Conservation (phyloP, 2,113 vertebrate species). For the Crocuta crocuta region DNA sequence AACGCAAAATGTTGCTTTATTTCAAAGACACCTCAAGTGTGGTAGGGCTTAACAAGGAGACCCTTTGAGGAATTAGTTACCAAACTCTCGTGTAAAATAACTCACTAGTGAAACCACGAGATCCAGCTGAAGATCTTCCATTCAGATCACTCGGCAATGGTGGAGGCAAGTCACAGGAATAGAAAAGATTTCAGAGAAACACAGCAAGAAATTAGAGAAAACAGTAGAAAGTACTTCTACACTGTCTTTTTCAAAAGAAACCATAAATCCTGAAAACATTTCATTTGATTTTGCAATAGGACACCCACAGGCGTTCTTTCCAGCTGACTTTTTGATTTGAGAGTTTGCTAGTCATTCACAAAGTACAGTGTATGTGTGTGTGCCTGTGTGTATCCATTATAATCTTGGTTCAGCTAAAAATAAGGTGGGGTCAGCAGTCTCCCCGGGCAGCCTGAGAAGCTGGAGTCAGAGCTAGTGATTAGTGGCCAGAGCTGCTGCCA, state of each 20-base stretch:
- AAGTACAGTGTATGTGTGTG: not conserved
- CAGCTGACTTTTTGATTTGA: slow-evolving; percentile 26
- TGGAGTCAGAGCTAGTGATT: not conserved
- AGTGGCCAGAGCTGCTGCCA: not conserved
- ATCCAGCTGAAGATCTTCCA: not conserved
- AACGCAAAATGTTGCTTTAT: not conserved
- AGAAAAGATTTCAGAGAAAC: not conserved
- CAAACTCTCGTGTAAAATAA: not conserved
- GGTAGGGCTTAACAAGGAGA: not conserved
- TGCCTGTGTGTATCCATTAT: not conserved
- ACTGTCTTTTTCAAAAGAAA: not conserved
- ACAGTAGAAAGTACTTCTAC: not conserved
- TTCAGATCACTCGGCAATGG: not conserved
- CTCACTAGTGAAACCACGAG: not conserved
- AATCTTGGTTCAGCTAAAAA: slow-evolving; percentile 36
- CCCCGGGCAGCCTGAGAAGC: not conserved
- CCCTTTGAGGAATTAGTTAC: not conserved
- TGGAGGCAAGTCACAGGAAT: not conserved
- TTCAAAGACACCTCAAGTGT: not conserved
- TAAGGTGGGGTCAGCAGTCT: not conserved
- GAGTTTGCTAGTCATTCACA: slow-evolving; percentile 22
- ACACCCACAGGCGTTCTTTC: slow-evolving; percentile 21
- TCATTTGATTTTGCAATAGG: not conserved
- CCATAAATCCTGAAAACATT: not conserved
- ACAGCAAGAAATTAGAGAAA: not conserved